Evolutionary conservation across 2,888 invertebrate species (phyloP).

Genomic region (Amorpha juglandis): DNA sequence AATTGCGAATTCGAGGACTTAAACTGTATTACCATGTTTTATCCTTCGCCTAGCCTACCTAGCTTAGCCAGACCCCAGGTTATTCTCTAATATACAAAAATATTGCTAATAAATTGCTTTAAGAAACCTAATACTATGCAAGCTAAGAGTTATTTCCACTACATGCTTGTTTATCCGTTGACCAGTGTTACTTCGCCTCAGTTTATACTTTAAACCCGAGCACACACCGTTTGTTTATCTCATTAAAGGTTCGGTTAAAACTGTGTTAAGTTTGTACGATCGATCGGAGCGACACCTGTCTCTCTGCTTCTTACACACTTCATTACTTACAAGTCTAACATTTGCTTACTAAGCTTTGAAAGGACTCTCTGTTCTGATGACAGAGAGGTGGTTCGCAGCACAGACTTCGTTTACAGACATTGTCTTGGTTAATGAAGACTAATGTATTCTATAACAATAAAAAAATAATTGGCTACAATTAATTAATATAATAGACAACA

Average conservation of each 20-base stretch:
- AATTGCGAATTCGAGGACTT: too few species aligned
- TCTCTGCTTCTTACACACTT: slow-evolving; percentile 42
- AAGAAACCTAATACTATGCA: too few species aligned
- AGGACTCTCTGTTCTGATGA: background rate
- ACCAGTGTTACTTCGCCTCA: slow-evolving; percentile 32
- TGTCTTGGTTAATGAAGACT: too few species aligned
- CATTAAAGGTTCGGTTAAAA: slow-evolving; percentile 70
- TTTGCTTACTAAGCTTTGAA: background rate
- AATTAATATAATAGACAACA: too few species aligned
- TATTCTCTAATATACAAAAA: too few species aligned
- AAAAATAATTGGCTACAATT: too few species aligned
- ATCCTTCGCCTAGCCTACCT: too few species aligned
- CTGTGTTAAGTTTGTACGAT: slow-evolving; percentile 58
- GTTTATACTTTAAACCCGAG: slow-evolving; percentile 39
- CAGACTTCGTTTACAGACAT: background rate
- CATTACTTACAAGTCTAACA: slow-evolving; percentile 28
- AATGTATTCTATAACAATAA: too few species aligned
- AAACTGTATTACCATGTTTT: too few species aligned
- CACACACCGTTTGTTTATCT: slow-evolving; percentile 66
- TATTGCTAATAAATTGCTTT: too few species aligned
- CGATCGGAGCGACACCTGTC: slow-evolving; percentile 62
- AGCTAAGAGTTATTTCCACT: too few species aligned
- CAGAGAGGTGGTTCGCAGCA: background rate
- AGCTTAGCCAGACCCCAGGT: too few species aligned
- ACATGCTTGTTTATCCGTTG: background rate